phyloP scores from a whole-genome alignment of 2,888 invertebrate genomes.

The Criorhina ranunculi region DNA sequence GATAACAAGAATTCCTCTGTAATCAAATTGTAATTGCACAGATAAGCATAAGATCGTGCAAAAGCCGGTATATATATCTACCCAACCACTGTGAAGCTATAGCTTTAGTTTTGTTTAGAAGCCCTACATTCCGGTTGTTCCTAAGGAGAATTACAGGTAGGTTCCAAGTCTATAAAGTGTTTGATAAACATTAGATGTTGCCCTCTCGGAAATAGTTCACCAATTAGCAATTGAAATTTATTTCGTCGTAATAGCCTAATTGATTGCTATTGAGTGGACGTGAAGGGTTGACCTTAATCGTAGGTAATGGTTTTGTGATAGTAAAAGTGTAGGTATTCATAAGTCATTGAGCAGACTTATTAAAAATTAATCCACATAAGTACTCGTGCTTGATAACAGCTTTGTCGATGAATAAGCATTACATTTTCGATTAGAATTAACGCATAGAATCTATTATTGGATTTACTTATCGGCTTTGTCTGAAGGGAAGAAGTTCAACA shows the following conservation, averaged over 20 bases:
- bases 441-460: background rate
- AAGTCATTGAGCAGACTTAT: background rate
- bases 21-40: background rate
- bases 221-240: background rate
- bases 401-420: background rate
- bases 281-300: no score
- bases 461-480: slow-evolving; percentile 7
- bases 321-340: no score
- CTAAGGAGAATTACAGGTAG: background rate
- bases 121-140: background rate
- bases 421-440: background rate
- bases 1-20: background rate
- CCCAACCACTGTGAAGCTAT: background rate
- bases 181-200: background rate
- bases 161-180: background rate
- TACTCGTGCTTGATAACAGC: no score
- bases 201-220: background rate
- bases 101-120: background rate
- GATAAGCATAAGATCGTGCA: background rate
- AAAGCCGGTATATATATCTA: background rate
- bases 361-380: background rate
- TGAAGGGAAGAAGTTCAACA: slow-evolving; percentile 11
- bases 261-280: no score
- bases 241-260: no score
- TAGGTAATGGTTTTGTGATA: no score